A percentile compares a stretch with the other conserved stretches of the same genome.
These are phyloP conservation scores for Odontophorus gujanensis DNA, from an alignment of 2,113 vertebrate species.

Conservation along the genomic window DNA sequence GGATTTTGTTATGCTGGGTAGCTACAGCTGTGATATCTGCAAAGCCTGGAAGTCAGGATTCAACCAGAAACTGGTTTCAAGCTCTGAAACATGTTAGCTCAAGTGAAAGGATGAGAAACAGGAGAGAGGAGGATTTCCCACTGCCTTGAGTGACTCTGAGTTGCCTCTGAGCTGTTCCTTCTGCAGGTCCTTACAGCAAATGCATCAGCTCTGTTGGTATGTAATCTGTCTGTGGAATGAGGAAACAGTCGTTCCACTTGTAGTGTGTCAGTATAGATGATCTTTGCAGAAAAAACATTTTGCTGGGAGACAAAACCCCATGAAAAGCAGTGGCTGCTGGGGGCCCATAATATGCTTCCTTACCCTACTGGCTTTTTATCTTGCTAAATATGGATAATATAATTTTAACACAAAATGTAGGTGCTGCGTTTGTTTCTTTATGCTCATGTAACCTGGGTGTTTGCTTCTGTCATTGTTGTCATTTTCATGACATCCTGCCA, in stretches of 20 bases:
- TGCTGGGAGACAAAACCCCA: neutral
- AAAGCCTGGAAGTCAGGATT: neutral
- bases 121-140: neutral
- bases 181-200: neutral
- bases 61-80: neutral
- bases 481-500: neutral
- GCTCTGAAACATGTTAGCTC: neutral
- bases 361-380: neutral
- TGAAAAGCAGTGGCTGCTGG: neutral
- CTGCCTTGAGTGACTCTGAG: neutral
- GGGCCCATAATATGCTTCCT: neutral
- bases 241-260: neutral
- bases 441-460: rapidly evolving
- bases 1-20: neutral
- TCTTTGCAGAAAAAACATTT: neutral
- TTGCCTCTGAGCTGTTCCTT: neutral
- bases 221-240: neutral
- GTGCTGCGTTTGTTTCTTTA: neutral
- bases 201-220: neutral
- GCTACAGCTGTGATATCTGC: neutral
- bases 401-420: neutral
- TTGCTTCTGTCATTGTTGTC: neutral
- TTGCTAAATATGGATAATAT: neutral
- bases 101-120: neutral
- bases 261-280: neutral